These are phyloP conservation scores for Tragelaphus scriptus DNA, from an alignment of 2,113 vertebrate genomes.

Conservation along the genomic window DNA sequence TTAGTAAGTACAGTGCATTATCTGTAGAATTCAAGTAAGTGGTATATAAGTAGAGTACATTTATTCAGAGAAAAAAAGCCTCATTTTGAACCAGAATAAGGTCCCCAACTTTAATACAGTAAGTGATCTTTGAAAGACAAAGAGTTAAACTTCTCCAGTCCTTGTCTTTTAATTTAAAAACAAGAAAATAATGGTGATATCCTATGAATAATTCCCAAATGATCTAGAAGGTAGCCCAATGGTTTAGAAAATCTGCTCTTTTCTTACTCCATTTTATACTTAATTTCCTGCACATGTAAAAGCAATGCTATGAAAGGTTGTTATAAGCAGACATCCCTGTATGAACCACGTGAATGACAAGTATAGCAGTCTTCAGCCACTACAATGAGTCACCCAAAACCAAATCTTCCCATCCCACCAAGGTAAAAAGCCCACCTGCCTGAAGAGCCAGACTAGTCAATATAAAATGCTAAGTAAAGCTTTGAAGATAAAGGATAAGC, in stretches of 20 bases:
- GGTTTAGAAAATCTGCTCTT: constrained; percentile 23
- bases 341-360: neutral
- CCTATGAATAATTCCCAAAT: neutral
- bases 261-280: neutral
- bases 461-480: neutral
- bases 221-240: neutral
- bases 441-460: neutral
- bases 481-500: neutral
- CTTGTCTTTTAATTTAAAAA: constrained; percentile 18
- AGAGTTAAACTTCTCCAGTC: neutral
- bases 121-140: constrained; percentile 1
- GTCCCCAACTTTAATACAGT: neutral
- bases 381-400: neutral
- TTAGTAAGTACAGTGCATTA: neutral
- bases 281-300: neutral
- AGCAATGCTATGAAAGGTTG: neutral
- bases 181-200: neutral
- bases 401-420: neutral
- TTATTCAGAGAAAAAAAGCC: neutral
- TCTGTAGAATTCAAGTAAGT: constrained; percentile 6
- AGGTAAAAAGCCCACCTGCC: neutral
- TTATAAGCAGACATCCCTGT: neutral
- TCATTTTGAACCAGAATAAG: neutral
- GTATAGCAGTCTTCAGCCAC: neutral
- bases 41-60: neutral